Evolutionary conservation across 2,888 invertebrate species (phyloP), one percentile per base, ranked within the genome.

Genomic region (Caenorhabditis sp.): DNA sequence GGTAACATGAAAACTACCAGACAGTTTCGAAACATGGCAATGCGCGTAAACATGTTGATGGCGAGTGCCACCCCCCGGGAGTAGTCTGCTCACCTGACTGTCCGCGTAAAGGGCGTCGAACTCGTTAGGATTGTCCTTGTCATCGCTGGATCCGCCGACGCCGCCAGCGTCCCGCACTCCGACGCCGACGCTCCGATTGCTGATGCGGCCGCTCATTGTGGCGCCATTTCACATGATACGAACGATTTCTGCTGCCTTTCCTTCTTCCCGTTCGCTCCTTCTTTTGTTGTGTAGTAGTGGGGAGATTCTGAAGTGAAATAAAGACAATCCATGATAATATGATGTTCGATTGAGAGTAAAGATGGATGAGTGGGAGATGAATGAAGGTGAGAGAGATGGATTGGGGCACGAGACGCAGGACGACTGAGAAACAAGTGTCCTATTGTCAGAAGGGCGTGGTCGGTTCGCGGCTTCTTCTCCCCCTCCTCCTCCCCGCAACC

Each of bases 371-470:
- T 32, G 37, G 45, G 43, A 45, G 43, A 58, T 24, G 43, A 43
- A 30, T 39, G 56, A 30, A 17, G 22, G 56, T n/a, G 30, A 46
- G 46, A 30, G 13, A 45, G 30, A 17, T 17, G 20, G 43, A 59
- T 37, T 22, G 39, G 39, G 27, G 39, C 22, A 24, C 24, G 48
- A 59, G 58, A 37, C 52, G 73, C 56, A 59, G 48, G 53, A 58
- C 43, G 66, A 56, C 9, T 48, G 52, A 59, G 70, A 59, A 59
- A 70, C 59, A 70, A 70, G 70, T 59, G 70, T 59, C 59, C 70
- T 70, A 70, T 70, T 70, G 70, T 70, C 59, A 70, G 30, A 70
- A 59, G 70, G 70, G 70, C 45, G 70, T 70, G 70, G 70, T 70
- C 58, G 58, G 56, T 58, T 68, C 52, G 55, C 39, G 56, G 62